These are phyloP conservation scores for Ornithoptera priamus DNA, from an alignment of 2,888 invertebrate species.

Conservation along the genomic window DNA sequence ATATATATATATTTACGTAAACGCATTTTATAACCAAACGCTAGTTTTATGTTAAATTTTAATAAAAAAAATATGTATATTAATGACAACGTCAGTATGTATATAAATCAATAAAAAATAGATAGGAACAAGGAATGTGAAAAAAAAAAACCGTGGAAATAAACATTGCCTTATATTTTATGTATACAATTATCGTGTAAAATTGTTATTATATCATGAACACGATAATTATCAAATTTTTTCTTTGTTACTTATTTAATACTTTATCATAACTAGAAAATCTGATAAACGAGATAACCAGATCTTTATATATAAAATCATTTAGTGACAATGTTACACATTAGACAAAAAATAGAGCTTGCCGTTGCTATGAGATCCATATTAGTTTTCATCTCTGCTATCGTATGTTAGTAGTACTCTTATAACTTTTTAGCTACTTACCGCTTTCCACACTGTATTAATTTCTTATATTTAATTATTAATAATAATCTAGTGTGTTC, in stretches of 20 bases:
- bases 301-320: conserved; percentile 9
- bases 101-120: not conserved
- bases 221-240: conserved; percentile 16
- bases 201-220: conserved; percentile 10
- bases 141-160: not conserved
- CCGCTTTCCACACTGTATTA: not conserved
- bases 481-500: conserved; percentile 47
- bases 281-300: conserved; percentile 20
- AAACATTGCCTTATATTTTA: not conserved
- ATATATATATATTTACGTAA: no score
- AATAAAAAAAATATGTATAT: no score
- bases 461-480: not conserved
- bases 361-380: conserved; percentile 44
- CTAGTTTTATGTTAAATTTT: no score
- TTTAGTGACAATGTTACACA: not conserved
- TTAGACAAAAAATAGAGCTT: conserved; percentile 2
- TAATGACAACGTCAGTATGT: no score
- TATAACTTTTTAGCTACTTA: not conserved
- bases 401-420: conserved; percentile 44
- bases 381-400: conserved; percentile 41
- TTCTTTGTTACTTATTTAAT: conserved; percentile 1
- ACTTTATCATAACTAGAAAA: conserved; percentile 9
- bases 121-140: not conserved
- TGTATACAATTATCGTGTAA: not conserved
- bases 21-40: no score